Base-by-base conservation (phyloP, 2,113 vertebrate genomes). In the Paedocypris sp. region DNA sequence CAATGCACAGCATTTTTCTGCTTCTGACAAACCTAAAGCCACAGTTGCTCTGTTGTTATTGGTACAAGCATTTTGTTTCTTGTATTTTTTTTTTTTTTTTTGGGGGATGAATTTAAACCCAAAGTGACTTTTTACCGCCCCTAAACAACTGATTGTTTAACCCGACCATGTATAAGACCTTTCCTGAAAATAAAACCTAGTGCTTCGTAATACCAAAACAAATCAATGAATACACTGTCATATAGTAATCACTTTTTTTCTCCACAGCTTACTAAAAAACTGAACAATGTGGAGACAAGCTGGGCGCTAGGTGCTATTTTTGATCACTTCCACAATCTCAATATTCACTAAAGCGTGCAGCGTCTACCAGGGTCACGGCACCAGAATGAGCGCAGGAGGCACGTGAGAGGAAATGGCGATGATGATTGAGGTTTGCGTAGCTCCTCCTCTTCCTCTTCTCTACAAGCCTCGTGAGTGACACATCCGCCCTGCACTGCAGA, bases 291-390 rank as follows among this genome's bases (percentile, higher is more conserved):
- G 70, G 95, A 98, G 83, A 97, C 91, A 0, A 92, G 94, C 75
- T 98, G 95, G 95, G 91, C 94, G 62, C 77, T 98, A 72, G 95
- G 95, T 12, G 95, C 94, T 32, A 92, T 89, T 15, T 98, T 98
- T 66, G 89, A 94, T 71, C 81, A 92, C 51, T 81, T 98, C 77
- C 89, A 93, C 75, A 88, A 93, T 76, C 75, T 98, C 77, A 89
- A 83, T 73, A 85, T 86, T 70, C 80, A 85, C 70, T 86, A 79
- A 81, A 57, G 67, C 46, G 72, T 54, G 69, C 71, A 73, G 18
- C 42, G 23, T 62, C 60, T n/a, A n/a, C n/a, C 66, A 69, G 68
- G 75, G 72, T 64, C 42, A 68, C 75, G 80, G 77, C 75, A 78
- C 78, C 64, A 79, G 67, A 73, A 68, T 69, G 75, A 68, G 67